Conservation (phyloP, 2,797 vertebrate genomes). For the Trachops cirrhosus region DNA sequence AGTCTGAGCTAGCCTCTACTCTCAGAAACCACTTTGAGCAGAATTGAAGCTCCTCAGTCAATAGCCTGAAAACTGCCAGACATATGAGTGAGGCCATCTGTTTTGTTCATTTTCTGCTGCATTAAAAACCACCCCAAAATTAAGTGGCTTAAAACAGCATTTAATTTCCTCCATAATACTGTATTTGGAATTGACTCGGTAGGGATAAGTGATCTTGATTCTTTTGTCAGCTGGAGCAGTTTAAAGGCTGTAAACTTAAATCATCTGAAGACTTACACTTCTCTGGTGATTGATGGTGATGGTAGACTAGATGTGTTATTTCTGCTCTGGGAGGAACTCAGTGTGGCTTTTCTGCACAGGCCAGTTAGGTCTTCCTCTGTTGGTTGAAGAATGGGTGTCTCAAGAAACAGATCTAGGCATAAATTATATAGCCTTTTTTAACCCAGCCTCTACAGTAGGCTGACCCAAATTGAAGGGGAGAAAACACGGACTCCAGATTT, state of each 20-base stretch:
- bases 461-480: background rate
- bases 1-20: background rate
- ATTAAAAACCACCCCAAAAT: background rate
- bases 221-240: background rate
- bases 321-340: background rate
- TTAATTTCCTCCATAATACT: background rate
- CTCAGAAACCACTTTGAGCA: background rate
- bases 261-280: background rate
- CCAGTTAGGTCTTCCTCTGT: background rate
- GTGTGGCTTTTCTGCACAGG: background rate
- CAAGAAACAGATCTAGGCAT: background rate
- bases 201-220: background rate
- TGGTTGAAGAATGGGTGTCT: background rate
- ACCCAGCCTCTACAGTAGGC: background rate
- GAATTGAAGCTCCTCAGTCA: background rate
- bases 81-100: background rate
- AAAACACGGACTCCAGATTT: background rate
- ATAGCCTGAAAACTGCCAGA: background rate
- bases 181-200: background rate
- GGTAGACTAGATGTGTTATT: background rate
- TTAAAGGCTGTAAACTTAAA: background rate
- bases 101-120: background rate
- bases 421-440: background rate
- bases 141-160: background rate
- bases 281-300: background rate